Percentiles rank a stretch among this genome's conserved stretches.
These are phyloP conservation scores for Plagodis pulveraria DNA, from an alignment of 2,888 invertebrate species.

Conservation along the genomic window DNA sequence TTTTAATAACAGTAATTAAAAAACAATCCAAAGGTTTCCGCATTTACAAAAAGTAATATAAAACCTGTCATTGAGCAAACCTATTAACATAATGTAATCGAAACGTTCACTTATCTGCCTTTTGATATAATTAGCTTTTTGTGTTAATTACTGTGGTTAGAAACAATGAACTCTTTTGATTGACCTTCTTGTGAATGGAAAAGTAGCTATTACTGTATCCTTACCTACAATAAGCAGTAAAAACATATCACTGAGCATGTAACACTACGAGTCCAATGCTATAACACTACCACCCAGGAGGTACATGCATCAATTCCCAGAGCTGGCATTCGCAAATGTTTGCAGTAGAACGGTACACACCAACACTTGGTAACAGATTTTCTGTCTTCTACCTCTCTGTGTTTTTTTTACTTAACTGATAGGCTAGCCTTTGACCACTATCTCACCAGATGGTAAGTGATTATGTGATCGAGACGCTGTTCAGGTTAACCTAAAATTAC, in stretches of 20 bases:
- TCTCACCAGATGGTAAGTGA: no score
- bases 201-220: neutral
- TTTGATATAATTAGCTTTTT: slow-evolving; percentile 32
- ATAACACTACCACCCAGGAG: no score
- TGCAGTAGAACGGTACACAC: no score
- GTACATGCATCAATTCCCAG: no score
- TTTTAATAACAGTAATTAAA: slow-evolving; percentile 19
- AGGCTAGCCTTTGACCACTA: no score
- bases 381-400: no score
- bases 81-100: slow-evolving; percentile 28
- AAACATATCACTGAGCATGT: neutral
- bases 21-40: slow-evolving; percentile 28
- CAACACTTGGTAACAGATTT: no score
- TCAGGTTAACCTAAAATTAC: no score
- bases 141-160: slow-evolving; percentile 18
- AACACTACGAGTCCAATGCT: no score
- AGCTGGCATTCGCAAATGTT: no score
- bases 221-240: neutral
- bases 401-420: no score
- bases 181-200: slow-evolving; percentile 8
- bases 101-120: slow-evolving; percentile 29
- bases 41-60: slow-evolving; percentile 21
- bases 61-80: slow-evolving; percentile 26
- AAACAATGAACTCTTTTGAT: slow-evolving; percentile 25
- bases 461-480: no score